Evolutionary conservation across 1,140 invertebrate genomes (phyloP), one percentile per base, ranked within the genome.

Genomic region (Macrobrachium rosenbergii): DNA sequence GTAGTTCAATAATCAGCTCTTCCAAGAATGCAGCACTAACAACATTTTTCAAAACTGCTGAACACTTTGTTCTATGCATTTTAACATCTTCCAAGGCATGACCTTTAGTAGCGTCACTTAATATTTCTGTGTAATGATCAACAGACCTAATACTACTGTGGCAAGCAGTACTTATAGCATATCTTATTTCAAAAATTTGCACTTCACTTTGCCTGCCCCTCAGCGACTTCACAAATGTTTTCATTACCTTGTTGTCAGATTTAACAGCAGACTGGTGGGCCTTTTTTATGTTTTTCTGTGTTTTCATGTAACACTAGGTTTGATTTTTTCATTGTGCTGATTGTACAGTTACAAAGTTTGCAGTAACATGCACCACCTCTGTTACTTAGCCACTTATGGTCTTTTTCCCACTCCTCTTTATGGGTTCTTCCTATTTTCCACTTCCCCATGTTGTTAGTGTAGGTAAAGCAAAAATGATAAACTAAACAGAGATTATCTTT

Each of bases 1-100:
- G 73, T 67, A 82, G 23, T 73, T 87, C 86, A 82, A 43, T 81
- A 64, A 87, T 87, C 78, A 87, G 58, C 73, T 79, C 78, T 87
- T 87, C 80, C 76, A 67, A 28, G 64, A 87, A 19, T 28, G 86
- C 62, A 45, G 77, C 84, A 87, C 75, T 86, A 37, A 86, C 84
- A 73, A 87, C 58, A 23, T 87, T 83, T 83, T 83, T 83, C 37
- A 72, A 10, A 69, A 83, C 72, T 60, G 63, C 28, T 60, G 86
- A 45, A n/a, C 62, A 82, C 23, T 82, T 83, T 73, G 86, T 87
- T 83, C 79, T 87, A 72, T 83, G 80, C 78, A 87, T 14, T n/a
- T 72, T 87, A 2, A 87, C 76, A 64, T 83, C 72, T 76, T 45
- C 79, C 52, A 87, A 83, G 59, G n/a, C 45, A 14, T 81, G 76